Base-by-base conservation (phyloP, 2,113 vertebrate species). In the Gadus macrocephalus region DNA sequence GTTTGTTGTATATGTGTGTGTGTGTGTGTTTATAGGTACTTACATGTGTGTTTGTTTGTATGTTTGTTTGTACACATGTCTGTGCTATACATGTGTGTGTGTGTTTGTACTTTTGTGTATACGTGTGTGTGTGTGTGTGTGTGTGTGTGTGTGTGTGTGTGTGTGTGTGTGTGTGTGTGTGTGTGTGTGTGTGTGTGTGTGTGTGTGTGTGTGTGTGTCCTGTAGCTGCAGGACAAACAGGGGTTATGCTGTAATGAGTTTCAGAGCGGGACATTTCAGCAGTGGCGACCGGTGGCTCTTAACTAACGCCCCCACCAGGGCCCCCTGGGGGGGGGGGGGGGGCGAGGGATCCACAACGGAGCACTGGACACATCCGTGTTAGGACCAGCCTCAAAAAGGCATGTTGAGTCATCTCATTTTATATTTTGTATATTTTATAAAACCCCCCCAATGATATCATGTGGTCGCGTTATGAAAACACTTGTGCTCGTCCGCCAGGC, bases 231-330 rank as follows among this genome's bases (percentile, higher is more conserved):
- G 88, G 88, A 91, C 84, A 91, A 92, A 92, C 91, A 92, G 90
- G 91, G 91, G 91, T 90, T 80, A 71, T 53, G 84, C 82, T 84
- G 88, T 92, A 92, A 91, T 89, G 90, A 91, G 88, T 82, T 85
- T 85, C 87, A 86, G 84, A 87, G 86, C 61, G 74, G 81, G 86
- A 83, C 86, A 83, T 85, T 83, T 88, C 87, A 90, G 86, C 87
- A 83, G 79, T 76, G 85, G 80, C 80, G 71, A 81, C 78, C 49
- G 78, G 78, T 17, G 73, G 62, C 83, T 62, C 84, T 86, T 78
- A 83, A 86, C 87, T 89, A 89, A 87, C 88, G 85, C 77, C 82
- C 83, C 80, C 86, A 84, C 83, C 85, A 81, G 88, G 82, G 83
- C 66, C 61, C 42, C 53, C 15, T 3, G 53, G 53, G 53, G 53